Evolutionary conservation across 1,140 invertebrate genomes (phyloP), one percentile per base, ranked within the genome.

Genomic region (Penaeus indicus): DNA sequence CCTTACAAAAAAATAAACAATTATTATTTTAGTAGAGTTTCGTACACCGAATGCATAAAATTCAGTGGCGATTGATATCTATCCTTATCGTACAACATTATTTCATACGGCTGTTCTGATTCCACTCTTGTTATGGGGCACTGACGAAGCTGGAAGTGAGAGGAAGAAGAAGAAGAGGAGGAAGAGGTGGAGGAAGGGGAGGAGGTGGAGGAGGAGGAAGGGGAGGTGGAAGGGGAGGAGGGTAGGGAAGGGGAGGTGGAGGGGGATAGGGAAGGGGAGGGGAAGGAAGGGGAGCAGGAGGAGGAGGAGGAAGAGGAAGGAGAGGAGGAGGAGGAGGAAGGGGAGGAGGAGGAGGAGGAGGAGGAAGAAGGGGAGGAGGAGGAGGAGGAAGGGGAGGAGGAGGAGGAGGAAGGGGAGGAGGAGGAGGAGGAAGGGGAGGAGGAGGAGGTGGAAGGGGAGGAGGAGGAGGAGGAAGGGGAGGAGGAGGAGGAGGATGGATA

Each of bases 1-100:
- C 42, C 27, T 27, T 81, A 69, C 64, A 27, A 86, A 86, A 86
- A 86, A 86, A 81, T 81, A 86, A 86, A 86, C 85, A 86, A 86
- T 61, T 86, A 86, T 86, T 86, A 86, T 69, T 86, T 86, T 86
- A 86, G 79, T 86, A 86, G 85, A 69, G 27, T 67, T 67, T 86
- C 85, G 63, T 69, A 86, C 85, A 86, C 77, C 78, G 85, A 86
- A 86, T 86, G 42, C 47, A 47, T 19, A 69, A 47, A 69, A 67
- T 64, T 38, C 42, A 75, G 72, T 32, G 64, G 64, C 22, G 25
- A 38, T 21, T 83, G 63, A 47, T 27, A 25, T 67, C 82, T 84
- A 72, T 72, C 42, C 21, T 21, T 84, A 84, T 69, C 38, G 27
- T 80, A 80, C 47, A 80, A 38, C 27, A 79, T 80, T 25, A 22